Percentiles rank a stretch among this genome's conserved stretches.
Conservation (phyloP, 2,888 invertebrate genomes). For the Drosophila prolongata region DNA sequence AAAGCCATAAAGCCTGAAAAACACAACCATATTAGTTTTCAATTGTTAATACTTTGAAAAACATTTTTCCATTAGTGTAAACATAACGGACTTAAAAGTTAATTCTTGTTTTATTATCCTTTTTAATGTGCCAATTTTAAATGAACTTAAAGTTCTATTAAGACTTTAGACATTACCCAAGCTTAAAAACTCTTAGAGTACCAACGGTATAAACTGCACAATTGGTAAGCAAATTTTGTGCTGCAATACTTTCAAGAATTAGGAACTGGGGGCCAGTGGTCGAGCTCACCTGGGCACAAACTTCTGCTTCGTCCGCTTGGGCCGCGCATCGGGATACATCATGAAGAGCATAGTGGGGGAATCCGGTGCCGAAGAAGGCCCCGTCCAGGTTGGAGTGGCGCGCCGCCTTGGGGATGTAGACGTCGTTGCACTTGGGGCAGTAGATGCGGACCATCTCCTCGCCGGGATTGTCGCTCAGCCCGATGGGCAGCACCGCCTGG, state of each 20-base stretch:
- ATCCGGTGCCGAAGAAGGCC: conserved; percentile 99
- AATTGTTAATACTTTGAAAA: background rate
- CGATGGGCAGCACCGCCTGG: conserved; percentile 98
- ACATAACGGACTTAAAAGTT: too few species aligned
- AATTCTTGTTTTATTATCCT: too few species aligned
- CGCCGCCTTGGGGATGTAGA: conserved; percentile 98
- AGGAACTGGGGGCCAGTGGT: too few species aligned
- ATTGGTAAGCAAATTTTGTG: too few species aligned
- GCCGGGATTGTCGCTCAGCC: conserved; percentile 98
- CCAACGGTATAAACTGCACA: too few species aligned
- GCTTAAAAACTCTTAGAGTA: too few species aligned
- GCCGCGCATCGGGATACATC: conserved; percentile 99
- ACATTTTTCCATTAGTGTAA: too few species aligned
- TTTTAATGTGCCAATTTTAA: too few species aligned
- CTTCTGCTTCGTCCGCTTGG: conserved; percentile 97
- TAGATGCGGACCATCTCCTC: conserved; percentile 99
- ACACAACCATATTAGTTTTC: background rate
- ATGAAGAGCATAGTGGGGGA: conserved; percentile 99
- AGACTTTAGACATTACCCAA: too few species aligned
- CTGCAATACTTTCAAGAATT: too few species aligned
- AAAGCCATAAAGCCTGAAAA: conserved; percentile 59
- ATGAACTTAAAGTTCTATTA: too few species aligned
- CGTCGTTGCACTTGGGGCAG: conserved; percentile 99
- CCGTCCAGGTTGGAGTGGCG: conserved; percentile 99
- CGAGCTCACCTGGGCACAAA: conserved; percentile 95